Evolutionary conservation across 53 echinoderm and acorn worm species (phyloP).

Genomic region (Paelopatides confundens): DNA sequence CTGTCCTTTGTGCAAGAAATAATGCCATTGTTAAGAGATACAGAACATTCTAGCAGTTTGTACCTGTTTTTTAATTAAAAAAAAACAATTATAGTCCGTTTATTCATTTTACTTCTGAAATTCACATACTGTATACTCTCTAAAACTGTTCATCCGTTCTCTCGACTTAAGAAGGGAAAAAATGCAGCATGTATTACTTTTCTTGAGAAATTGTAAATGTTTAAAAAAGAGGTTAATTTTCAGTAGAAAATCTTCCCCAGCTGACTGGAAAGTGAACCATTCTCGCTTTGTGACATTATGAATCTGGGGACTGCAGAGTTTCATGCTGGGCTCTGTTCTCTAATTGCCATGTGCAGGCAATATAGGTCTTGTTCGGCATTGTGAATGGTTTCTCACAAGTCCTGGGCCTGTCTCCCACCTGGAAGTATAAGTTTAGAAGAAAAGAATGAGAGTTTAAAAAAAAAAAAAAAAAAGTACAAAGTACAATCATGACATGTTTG

Average conservation of each 20-base stretch:
- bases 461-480: constrained; percentile 9
- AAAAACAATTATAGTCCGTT: no score
- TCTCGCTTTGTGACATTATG: neutral
- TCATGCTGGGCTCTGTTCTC: constrained; percentile 24
- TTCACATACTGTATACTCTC: no score
- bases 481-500: constrained; percentile 12
- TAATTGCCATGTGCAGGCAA: constrained; percentile 39
- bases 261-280: neutral
- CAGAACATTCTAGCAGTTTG: no score
- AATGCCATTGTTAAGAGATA: no score
- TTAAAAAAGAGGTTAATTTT: neutral
- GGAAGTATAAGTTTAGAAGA: neutral
- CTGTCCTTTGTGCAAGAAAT: no score
- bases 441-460: neutral
- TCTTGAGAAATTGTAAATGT: neutral
- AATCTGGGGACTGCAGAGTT: neutral
- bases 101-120: no score
- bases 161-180: no score
- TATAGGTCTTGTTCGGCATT: neutral
- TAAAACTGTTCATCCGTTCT: no score
- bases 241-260: neutral
- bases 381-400: constrained; percentile 11
- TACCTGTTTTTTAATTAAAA: no score
- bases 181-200: no score
- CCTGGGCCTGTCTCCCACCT: constrained; percentile 24